phyloP scores from a whole-genome alignment of 1,140 invertebrate species.

The Octopus sinensis region DNA sequence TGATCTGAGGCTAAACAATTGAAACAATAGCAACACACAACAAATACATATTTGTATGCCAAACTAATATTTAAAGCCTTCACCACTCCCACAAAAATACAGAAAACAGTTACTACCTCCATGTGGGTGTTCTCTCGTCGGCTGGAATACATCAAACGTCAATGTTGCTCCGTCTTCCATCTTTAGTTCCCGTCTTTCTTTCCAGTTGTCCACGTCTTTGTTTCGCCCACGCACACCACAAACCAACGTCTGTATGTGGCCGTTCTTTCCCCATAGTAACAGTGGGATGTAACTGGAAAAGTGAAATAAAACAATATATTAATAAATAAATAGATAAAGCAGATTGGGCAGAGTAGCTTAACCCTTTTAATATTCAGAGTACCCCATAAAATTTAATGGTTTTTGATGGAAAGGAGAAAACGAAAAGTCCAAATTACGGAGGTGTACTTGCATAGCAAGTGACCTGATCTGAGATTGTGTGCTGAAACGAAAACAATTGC shows the following conservation, averaged over 20 bases:
- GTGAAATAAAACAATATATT: conserved; percentile 35
- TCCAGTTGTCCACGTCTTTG: conserved; percentile 79
- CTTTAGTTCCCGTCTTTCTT: conserved; percentile 71
- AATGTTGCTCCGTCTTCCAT: conserved; percentile 81
- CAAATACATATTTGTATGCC: no score
- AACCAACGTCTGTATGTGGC: conserved; percentile 86
- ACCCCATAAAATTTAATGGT: no score
- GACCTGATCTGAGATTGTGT: no score
- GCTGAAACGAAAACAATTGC: no score
- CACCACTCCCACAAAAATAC: not conserved
- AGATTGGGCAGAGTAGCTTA: not conserved
- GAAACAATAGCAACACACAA: no score
- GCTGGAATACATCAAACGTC: conserved; percentile 88
- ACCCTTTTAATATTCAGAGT: no score
- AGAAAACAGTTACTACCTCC: conserved; percentile 27
- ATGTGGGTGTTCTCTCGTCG: conserved; percentile 60
- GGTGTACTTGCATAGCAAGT: no score
- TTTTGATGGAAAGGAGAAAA: no score
- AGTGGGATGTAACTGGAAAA: conserved; percentile 80
- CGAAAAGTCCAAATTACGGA: no score
- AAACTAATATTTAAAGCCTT: no score
- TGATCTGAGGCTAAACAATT: no score
- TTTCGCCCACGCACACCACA: conserved; percentile 86
- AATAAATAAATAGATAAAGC: conserved; percentile 17
- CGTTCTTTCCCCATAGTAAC: conserved; percentile 89